Evolutionary conservation across 2,797 vertebrate genomes (phyloP).

Genomic region (Oryzias dopingdopingensis): DNA sequence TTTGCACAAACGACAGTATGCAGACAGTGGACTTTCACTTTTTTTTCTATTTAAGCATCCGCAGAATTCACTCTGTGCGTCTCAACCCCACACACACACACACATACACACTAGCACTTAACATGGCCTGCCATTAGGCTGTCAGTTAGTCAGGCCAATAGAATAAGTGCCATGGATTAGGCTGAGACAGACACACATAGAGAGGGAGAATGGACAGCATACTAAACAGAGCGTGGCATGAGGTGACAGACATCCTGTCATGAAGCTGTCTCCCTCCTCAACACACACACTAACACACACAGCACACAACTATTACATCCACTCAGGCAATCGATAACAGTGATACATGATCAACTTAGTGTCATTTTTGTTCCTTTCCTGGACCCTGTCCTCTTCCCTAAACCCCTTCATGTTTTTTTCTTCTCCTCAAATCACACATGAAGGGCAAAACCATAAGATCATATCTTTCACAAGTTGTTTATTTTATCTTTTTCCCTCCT

Average conservation of each 20-base stretch:
- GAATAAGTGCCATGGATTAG: constrained; percentile 72
- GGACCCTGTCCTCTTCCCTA: constrained; percentile 35
- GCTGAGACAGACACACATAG: constrained; percentile 41
- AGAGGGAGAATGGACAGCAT: constrained; percentile 50
- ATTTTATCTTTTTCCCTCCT: constrained; percentile 10
- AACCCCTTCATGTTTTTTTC: constrained; percentile 7
- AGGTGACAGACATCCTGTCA: constrained; percentile 65
- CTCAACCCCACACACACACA: constrained; percentile 3
- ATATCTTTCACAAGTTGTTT: constrained; percentile 6
- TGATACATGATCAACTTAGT: constrained; percentile 59
- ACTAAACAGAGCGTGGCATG: constrained; percentile 59
- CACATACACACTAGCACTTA: constrained; percentile 31
- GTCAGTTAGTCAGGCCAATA: constrained; percentile 74
- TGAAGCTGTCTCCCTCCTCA: constrained; percentile 30
- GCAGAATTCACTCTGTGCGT: constrained; percentile 15
- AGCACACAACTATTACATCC: constrained; percentile 44
- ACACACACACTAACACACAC: constrained; percentile 21
- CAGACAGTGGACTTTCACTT: constrained; percentile 6
- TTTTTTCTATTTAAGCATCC: neutral
- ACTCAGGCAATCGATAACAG: constrained; percentile 60
- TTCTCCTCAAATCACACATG: constrained; percentile 4
- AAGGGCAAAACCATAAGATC: constrained; percentile 13
- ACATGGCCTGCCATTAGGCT: constrained; percentile 61
- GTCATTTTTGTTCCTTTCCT: constrained; percentile 29
- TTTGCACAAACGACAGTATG: constrained; percentile 4